A percentile compares a stretch with the other conserved stretches of the same genome.
Conservation (phyloP, 2,888 invertebrate genomes). For the Malacosoma neustria region DNA sequence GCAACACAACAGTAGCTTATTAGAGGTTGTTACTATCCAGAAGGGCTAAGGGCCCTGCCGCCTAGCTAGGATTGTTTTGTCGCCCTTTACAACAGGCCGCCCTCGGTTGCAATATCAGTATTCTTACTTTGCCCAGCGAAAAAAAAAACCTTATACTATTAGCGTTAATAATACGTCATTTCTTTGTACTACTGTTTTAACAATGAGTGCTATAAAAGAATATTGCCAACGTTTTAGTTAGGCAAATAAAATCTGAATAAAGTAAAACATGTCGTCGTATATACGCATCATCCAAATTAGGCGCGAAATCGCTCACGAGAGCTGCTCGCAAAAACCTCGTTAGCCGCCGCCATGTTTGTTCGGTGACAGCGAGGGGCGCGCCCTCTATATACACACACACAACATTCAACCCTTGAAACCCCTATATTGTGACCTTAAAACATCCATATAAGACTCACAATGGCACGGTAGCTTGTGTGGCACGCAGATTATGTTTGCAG, state of each 20-base stretch:
- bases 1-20: too few species aligned
- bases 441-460: constrained; percentile 28
- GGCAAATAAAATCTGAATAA: constrained; percentile 4
- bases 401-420: constrained; percentile 16
- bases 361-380: constrained; percentile 66
- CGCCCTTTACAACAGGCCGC: too few species aligned
- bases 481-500: constrained; percentile 32
- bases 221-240: too few species aligned
- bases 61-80: too few species aligned
- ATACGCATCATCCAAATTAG: constrained; percentile 53
- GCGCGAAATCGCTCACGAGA: constrained; percentile 70
- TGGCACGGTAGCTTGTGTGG: constrained; percentile 12
- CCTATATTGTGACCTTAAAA: background rate
- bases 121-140: too few species aligned
- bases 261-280: constrained; percentile 31
- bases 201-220: too few species aligned
- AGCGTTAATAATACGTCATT: too few species aligned
- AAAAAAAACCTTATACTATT: too few species aligned
- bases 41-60: too few species aligned
- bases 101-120: too few species aligned
- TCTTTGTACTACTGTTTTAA: too few species aligned
- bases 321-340: constrained; percentile 66
- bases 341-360: constrained; percentile 69
- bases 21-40: too few species aligned
- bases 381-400: constrained; percentile 68